Base-by-base conservation (phyloP, 1,140 invertebrate species). In the Drosophila aff. region DNA sequence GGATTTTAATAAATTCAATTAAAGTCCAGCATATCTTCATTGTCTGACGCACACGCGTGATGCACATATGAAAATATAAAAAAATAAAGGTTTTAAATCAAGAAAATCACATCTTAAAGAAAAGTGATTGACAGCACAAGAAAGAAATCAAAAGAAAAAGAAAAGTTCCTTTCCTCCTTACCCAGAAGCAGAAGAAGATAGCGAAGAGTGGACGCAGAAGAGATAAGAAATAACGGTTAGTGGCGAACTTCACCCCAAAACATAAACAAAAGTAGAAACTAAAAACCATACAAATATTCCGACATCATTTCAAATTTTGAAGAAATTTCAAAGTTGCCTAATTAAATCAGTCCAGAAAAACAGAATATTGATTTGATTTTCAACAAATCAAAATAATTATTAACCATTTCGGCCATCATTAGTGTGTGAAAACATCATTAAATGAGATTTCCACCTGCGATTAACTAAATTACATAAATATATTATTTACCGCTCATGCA, bases 1-100 rank as follows among this genome's bases (percentile, higher is more conserved):
- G 40, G 38, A 73, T 60, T 73, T 73, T 50, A 72, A 74, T 74
- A 73, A 73, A 74, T 73, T 74, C 55, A 73, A 61, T 69, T 67
- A 57, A 31, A 21, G 31, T 68, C 44, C 21, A 36, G 33, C 16
- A 8, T 31, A 11, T 31, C 66, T 84, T 84, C 82, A 85, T 85
- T 86, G 82, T 85, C 82, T 85, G 75, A 85, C 78, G 82, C 82
- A 38, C 68, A 59, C 58, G 82, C 82, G 82, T 85, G 82, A 85
- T 81, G 78, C 40, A 85, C 82, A 85, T 50, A 71, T 85, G 82
- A 86, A 85, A 81, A 41, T 65, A 40, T 67, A 66, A 72, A 38
- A 49, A 58, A 43, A 23, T n/a, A 26, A 38, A 38, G 9, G 8
- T 23, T 63, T 36, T n/a, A 52, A 58, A 69, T 47, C 55, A 73